phyloP scores from a whole-genome alignment of 1,140 invertebrate genomes.

The Sesamia nonagrioides region DNA sequence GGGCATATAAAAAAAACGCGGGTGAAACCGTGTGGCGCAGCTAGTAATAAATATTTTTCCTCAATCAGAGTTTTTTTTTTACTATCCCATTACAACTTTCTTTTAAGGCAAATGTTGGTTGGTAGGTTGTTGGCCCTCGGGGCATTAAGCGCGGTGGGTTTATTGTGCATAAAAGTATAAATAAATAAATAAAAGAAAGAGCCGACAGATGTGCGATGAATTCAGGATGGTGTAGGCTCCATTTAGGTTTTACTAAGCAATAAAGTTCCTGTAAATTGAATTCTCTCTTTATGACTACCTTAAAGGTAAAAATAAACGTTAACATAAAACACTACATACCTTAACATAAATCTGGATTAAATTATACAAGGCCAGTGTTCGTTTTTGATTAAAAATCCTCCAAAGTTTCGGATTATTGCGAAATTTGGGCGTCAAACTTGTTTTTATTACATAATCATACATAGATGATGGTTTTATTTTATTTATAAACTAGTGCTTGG shows the following conservation, averaged over 20 bases:
- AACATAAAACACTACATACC: constrained; percentile 20
- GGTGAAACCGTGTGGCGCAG: no score
- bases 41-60: no score
- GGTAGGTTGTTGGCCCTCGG: no score
- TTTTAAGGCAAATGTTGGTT: no score
- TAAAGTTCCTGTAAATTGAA: constrained; percentile 29
- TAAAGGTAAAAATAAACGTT: constrained; percentile 23
- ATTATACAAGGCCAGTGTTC: not conserved
- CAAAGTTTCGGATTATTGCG: not conserved
- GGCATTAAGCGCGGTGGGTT: no score
- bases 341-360: constrained; percentile 3
- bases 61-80: no score
- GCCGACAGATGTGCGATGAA: not conserved
- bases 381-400: not conserved
- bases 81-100: no score
- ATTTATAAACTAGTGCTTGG: no score
- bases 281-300: constrained; percentile 31
- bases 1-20: no score
- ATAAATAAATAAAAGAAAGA: not conserved
- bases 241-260: constrained; percentile 14
- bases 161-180: not conserved
- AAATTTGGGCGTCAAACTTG: not conserved
- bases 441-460: not conserved
- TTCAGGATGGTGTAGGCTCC: not conserved
- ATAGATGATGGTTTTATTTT: no score